Percentiles rank a stretch among this genome's conserved stretches.
phyloP scores from a whole-genome alignment of 1,140 invertebrate genomes.

The Bombus waltoni region DNA sequence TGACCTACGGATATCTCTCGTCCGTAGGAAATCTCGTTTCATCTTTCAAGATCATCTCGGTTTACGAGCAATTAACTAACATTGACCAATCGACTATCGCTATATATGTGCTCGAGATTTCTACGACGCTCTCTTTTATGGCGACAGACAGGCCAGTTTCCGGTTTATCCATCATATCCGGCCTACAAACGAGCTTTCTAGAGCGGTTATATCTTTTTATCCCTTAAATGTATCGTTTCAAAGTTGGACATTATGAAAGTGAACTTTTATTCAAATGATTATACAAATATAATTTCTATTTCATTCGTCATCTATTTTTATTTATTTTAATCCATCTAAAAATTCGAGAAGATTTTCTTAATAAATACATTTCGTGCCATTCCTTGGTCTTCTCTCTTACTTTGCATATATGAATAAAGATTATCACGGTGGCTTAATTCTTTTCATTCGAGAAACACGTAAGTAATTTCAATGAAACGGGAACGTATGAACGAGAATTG shows the following conservation, averaged over 20 bases:
- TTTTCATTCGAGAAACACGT: background rate
- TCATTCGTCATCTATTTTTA: too few species aligned
- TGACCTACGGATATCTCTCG: conserved; percentile 16
- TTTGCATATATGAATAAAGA: background rate
- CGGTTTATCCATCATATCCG: background rate
- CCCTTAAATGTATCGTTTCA: background rate
- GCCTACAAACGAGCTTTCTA: background rate
- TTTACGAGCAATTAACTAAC: conserved; percentile 47
- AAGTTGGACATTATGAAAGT: background rate
- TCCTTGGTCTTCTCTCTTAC: background rate
- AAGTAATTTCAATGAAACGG: conserved; percentile 18
- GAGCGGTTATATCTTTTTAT: background rate
- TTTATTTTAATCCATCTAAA: too few species aligned
- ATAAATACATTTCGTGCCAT: background rate
- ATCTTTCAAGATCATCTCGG: conserved; percentile 30
- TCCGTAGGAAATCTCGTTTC: conserved; percentile 27
- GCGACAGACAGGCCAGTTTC: background rate
- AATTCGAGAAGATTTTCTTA: background rate
- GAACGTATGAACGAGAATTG: background rate
- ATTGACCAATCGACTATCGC: conserved; percentile 5
- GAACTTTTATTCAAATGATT: background rate
- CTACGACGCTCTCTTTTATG: background rate
- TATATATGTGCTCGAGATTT: background rate
- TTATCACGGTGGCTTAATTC: background rate
- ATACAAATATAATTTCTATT: too few species aligned